Evolutionary conservation across 2,797 vertebrate species (phyloP).

Genomic region (Melanitta fusca): DNA sequence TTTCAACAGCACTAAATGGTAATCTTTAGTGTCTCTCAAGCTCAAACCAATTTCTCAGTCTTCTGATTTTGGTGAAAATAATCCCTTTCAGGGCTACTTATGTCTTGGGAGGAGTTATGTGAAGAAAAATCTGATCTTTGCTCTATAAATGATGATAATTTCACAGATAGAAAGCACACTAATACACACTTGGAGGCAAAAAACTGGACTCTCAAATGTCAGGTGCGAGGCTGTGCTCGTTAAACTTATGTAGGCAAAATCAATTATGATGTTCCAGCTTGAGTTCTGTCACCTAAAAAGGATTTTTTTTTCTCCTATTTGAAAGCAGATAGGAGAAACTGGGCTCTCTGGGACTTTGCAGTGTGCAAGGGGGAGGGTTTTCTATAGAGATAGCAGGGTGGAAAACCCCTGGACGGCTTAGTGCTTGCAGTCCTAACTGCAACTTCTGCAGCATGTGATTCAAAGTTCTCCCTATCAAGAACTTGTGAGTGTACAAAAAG

Average conservation of each 20-base stretch:
- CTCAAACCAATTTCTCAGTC: neutral
- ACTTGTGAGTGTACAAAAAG: neutral
- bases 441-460: neutral
- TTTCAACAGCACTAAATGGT: neutral
- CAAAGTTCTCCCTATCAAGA: rapidly evolving
- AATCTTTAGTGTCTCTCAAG: neutral
- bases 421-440: neutral
- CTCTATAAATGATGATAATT: neutral
- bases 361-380: neutral
- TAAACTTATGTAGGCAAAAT: neutral
- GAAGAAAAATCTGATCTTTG: neutral
- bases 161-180: neutral
- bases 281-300: neutral
- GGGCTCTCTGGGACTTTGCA: neutral
- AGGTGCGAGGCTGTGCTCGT: neutral
- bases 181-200: neutral
- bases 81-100: neutral
- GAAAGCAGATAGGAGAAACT: neutral
- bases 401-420: neutral
- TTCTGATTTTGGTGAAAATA: neutral
- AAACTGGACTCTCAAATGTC: neutral
- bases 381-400: neutral
- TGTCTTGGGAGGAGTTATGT: neutral
- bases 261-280: neutral
- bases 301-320: neutral